Conservation (phyloP, 2,797 vertebrate species). For the Artibeus jamaicensis region DNA sequence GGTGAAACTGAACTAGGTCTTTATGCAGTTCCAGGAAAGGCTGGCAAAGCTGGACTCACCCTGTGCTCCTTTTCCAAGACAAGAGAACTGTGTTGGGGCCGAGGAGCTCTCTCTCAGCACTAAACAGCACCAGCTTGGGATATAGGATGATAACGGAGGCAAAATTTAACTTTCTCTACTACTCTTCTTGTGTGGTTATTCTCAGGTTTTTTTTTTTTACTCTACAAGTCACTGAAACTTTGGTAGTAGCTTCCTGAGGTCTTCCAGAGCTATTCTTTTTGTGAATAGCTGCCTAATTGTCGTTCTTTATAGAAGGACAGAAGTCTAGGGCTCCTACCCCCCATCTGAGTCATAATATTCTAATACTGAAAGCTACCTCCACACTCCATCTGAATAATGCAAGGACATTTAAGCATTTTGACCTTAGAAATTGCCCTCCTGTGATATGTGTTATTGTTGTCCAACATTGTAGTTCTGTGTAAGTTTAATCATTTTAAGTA, state of each 20-base stretch:
- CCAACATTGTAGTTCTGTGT: not conserved
- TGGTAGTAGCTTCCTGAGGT: not conserved
- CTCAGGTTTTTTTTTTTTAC: not conserved
- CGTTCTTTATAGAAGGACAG: not conserved
- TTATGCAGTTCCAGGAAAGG: not conserved
- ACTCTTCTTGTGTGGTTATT: not conserved
- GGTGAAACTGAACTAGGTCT: not conserved
- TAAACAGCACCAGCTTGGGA: not conserved
- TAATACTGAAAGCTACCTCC: not conserved
- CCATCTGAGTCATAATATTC: not conserved
- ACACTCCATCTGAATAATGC: not conserved
- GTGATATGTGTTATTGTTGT: not conserved
- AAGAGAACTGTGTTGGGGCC: not conserved
- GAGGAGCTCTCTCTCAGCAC: not conserved
- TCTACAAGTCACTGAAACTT: not conserved
- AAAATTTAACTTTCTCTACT: not conserved
- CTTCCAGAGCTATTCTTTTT: not conserved
- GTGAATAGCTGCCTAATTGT: not conserved
- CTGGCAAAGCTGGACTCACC: not conserved
- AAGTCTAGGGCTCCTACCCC: not conserved
- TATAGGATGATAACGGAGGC: not conserved
- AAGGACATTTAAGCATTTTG: not conserved
- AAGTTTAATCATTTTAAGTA: not conserved
- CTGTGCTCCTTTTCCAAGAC: not conserved
- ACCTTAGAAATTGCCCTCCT: not conserved